A percentile compares a stretch with the other conserved stretches of the same genome.
Conservation (phyloP, 2,113 vertebrate genomes). For the Thymallus thymallus region DNA sequence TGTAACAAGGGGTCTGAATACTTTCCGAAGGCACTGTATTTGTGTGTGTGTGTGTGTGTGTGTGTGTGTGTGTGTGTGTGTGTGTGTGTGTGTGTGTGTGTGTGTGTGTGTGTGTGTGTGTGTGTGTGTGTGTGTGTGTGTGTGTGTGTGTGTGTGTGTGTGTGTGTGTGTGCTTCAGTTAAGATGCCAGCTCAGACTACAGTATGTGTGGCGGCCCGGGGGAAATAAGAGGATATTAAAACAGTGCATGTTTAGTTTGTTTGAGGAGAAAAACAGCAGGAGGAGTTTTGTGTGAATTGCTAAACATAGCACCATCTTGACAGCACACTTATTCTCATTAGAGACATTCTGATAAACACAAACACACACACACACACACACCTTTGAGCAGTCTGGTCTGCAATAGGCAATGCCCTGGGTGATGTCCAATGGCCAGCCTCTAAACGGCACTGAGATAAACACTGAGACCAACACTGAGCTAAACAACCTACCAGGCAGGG, state of each 20-base stretch:
- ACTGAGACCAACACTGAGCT: slow-evolving; percentile 45
- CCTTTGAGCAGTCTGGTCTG: slow-evolving; percentile 18
- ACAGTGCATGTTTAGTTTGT: slow-evolving; percentile 18
- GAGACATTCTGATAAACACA: background rate
- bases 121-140: background rate
- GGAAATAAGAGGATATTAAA: slow-evolving; percentile 33
- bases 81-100: background rate
- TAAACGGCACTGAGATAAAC: slow-evolving; percentile 56
- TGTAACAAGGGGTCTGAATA: too few species aligned
- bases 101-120: background rate
- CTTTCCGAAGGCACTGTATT: too few species aligned
- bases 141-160: background rate
- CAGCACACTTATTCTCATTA: background rate
- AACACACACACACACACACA: slow-evolving; percentile 8
- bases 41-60: background rate
- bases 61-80: background rate
- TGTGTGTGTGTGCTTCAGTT: background rate
- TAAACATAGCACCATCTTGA: slow-evolving; percentile 7
- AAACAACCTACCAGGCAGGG: slow-evolving; percentile 41
- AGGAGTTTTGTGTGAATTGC: background rate
- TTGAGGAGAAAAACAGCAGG: slow-evolving; percentile 2
- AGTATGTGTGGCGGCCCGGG: slow-evolving; percentile 3
- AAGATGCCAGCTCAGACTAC: too few species aligned
- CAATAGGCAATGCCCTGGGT: too few species aligned
- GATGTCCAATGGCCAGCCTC: slow-evolving; percentile 47